Evolutionary conservation across 2,888 invertebrate genomes (phyloP), one percentile per base, ranked within the genome.

Genomic region (Diplolepis rosae): DNA sequence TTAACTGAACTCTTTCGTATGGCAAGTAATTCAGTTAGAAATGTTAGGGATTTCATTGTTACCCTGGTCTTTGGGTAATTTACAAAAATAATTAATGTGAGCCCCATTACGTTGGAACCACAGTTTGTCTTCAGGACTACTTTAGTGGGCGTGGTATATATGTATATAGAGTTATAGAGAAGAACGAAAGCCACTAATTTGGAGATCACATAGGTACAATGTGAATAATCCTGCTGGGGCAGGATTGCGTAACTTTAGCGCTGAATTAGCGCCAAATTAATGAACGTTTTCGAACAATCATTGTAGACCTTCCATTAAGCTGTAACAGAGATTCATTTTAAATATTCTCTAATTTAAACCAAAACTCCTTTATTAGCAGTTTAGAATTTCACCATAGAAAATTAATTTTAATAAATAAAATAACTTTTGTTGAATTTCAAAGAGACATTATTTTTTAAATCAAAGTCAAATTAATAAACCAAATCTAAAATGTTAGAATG

Each of bases 241-340:
- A 61, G 35, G 61, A 61, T 61, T 61, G 61, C 61, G 61, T 61
- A 61, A 61, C 61, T 61, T 61, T 61, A 61, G 61, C 61, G 61
- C 61, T 61, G 61, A 61, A 61, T 61, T 61, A 61, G 61, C 61
- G 39, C 61, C 39, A 61, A 61, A 39, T 61, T 61, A 61, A 61
- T 61, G 39, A 61, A 39, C 39, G 61, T n/a, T 61, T 61, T 61
- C 39, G 39, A 61, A n/a, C 24, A n/a, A 61, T 61, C 61, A 61
- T 39, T 61, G 7, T 39, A 39, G 61, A 61, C 61, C 39, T 39
- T 7, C 39, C 27, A 61, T 61, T 61, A 61, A 39, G 35, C 39
- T 61, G 18, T 27, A 24, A 61, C 39, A 39, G 27, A 39, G 61
- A 61, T 61, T 61, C 39, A 61, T 61, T 61, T 39, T 13, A 35